phyloP scores from a whole-genome alignment of 2,113 vertebrate species.

The Gulo gulo region DNA sequence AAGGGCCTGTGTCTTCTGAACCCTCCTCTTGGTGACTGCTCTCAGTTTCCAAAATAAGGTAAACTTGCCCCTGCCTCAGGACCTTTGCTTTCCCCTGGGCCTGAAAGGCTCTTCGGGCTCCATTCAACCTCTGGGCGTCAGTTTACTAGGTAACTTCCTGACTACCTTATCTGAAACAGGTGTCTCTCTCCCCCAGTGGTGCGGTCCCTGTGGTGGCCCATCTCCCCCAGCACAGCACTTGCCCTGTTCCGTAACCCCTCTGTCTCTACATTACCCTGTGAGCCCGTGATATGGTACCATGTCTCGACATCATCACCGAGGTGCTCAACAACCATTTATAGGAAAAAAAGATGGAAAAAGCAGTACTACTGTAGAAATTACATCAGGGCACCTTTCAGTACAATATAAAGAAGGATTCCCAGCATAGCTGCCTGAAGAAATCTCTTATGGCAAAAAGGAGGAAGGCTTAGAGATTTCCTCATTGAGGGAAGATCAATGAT shows the following conservation, averaged over 20 bases:
- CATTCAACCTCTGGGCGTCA: not conserved
- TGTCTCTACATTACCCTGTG: not conserved
- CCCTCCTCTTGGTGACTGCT: not conserved
- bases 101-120: not conserved
- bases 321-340: not conserved
- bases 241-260: not conserved
- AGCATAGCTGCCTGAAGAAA: not conserved
- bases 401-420: not conserved
- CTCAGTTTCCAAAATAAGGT: not conserved
- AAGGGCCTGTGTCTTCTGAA: too few species aligned
- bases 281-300: not conserved
- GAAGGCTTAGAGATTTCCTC: not conserved
- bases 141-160: not conserved
- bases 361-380: not conserved
- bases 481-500: not conserved
- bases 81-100: not conserved
- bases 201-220: not conserved
- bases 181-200: not conserved
- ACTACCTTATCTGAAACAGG: not conserved
- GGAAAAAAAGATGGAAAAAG: not conserved
- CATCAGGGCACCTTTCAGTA: not conserved
- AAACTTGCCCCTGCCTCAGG: not conserved
- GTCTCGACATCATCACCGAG: not conserved
- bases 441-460: not conserved
- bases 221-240: not conserved